phyloP scores from a whole-genome alignment of 2,888 invertebrate species.

The Deroplatys truncata region DNA sequence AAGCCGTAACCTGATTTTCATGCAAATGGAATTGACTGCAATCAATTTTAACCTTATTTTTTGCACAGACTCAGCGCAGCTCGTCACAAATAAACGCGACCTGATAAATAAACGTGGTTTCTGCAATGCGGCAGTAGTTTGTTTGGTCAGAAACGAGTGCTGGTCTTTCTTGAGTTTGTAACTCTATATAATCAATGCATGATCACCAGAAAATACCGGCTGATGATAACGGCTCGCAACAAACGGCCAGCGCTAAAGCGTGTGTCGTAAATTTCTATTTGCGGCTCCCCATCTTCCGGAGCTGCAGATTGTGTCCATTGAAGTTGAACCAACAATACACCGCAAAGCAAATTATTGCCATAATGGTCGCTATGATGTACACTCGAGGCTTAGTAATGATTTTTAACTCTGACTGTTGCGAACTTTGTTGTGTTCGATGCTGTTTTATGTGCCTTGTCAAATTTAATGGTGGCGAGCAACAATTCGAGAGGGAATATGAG shows the following conservation, averaged over 20 bases:
- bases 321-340: neutral
- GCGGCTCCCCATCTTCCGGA: neutral
- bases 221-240: neutral
- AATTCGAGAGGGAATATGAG: neutral
- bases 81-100: no score
- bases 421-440: neutral
- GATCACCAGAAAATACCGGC: neutral
- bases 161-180: neutral
- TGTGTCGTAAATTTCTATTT: neutral
- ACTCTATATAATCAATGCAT: neutral
- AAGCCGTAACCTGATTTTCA: no score
- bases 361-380: neutral
- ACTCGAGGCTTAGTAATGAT: neutral
- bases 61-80: no score
- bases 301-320: neutral
- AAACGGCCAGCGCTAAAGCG: neutral
- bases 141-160: no score
- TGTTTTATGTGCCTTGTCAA: neutral
- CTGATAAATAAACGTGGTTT: no score
- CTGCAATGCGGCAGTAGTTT: no score
- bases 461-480: neutral
- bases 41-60: no score
- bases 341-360: neutral
- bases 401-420: neutral
- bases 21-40: no score